Evolutionary conservation across 2,797 vertebrate genomes (phyloP).

Genomic region (Alcedo atthis): DNA sequence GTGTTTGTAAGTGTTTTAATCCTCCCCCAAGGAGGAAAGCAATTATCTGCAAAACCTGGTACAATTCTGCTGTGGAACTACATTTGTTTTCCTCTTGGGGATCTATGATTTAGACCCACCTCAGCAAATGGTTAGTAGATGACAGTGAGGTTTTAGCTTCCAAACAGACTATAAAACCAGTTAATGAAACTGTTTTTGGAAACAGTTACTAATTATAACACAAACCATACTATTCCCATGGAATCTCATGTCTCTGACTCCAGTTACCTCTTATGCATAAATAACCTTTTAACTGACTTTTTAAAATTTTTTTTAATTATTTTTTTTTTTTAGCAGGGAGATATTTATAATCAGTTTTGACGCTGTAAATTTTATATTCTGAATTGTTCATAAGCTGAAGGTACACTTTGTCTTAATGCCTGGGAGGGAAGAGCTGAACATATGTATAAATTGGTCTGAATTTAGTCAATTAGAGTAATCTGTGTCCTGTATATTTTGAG

Average conservation of each 20-base stretch:
- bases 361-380: not conserved
- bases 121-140: not conserved
- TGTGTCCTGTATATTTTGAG: slow-evolving; percentile 58
- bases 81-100: not conserved
- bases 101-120: not conserved
- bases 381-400: not conserved
- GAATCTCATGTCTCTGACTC: slow-evolving; percentile 5
- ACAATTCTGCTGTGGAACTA: not conserved
- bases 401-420: not conserved
- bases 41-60: not conserved
- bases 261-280: slow-evolving; percentile 16
- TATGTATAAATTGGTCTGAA: slow-evolving; percentile 2
- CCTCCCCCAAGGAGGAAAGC: not conserved
- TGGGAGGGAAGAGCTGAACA: not conserved
- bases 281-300: not conserved
- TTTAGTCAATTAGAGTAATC: slow-evolving; percentile 21
- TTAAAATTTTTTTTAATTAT: not conserved
- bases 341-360: not conserved
- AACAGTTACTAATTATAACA: slow-evolving; percentile 21
- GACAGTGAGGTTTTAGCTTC: not conserved
- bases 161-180: not conserved
- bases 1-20: not conserved
- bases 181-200: slow-evolving; percentile 16
- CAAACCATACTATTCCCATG: slow-evolving; percentile 27
- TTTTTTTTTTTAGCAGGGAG: not conserved